Percentiles rank a stretch among this genome's conserved stretches.
phyloP scores from a whole-genome alignment of 2,888 invertebrate species.

The Prostheceraeus crozeri region DNA sequence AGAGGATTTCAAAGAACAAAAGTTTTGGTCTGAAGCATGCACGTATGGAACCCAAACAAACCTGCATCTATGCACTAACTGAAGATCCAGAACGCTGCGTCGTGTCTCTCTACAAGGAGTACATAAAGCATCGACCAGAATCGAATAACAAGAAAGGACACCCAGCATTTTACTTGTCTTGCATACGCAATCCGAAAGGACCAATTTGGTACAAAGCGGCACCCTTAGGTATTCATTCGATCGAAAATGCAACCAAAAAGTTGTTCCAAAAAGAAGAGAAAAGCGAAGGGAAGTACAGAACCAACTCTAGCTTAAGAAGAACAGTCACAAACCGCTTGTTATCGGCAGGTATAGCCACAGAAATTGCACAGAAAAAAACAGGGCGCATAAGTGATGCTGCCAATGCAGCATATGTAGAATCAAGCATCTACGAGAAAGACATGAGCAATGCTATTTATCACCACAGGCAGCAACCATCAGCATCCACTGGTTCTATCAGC shows the following conservation, averaged over 20 bases:
- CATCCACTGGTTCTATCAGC: too few relatives aligned
- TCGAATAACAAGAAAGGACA: neutral
- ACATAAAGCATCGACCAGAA: slow-evolving; percentile 24
- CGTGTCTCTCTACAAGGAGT: slow-evolving; percentile 21
- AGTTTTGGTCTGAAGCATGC: slow-evolving; percentile 24
- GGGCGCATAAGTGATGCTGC: slow-evolving; percentile 25
- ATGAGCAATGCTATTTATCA: slow-evolving; percentile 9
- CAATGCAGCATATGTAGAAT: slow-evolving; percentile 21
- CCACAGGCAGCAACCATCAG: too few relatives aligned
- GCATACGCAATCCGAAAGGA: neutral
- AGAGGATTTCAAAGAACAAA: slow-evolving; percentile 24
- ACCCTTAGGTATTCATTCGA: slow-evolving; percentile 18
- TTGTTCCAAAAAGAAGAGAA: slow-evolving; percentile 7
- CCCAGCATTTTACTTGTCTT: slow-evolving; percentile 11
- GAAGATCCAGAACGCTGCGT: slow-evolving; percentile 24
- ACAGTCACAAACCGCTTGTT: slow-evolving; percentile 15
- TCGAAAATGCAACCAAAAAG: slow-evolving; percentile 30
- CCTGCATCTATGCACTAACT: slow-evolving; percentile 7
- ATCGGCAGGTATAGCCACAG: slow-evolving; percentile 26
- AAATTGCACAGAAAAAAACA: slow-evolving; percentile 28
- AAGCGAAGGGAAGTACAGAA: too few relatives aligned
- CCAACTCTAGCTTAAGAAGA: slow-evolving; percentile 25
- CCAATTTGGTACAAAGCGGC: slow-evolving; percentile 22
- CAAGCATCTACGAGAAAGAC: slow-evolving; percentile 24
- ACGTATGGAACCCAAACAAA: slow-evolving; percentile 25